Conservation (phyloP, 2,797 vertebrate genomes). For the Dendrocincla tyrannina region DNA sequence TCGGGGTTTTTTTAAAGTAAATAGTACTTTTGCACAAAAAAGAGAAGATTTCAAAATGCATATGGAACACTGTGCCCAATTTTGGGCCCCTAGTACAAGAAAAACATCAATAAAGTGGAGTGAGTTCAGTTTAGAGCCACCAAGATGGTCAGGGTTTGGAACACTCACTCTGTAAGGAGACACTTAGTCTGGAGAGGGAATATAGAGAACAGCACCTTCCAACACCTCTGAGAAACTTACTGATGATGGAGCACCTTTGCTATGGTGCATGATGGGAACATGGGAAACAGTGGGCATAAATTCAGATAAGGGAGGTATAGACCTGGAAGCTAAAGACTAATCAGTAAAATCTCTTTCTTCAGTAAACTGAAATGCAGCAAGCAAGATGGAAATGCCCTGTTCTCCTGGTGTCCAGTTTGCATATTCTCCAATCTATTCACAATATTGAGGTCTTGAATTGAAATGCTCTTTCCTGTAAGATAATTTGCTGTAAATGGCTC, state of each 20-base stretch:
- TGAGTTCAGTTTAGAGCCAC: not conserved
- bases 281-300: not conserved
- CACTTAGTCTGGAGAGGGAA: not conserved
- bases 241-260: not conserved
- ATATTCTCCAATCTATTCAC: not conserved
- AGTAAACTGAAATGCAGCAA: not conserved
- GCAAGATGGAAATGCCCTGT: not conserved
- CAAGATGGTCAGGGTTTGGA: not conserved
- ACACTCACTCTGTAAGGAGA: not conserved
- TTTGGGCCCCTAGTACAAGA: not conserved
- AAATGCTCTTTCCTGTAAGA: not conserved
- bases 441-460: not conserved
- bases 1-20: accelerated
- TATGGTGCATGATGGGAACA: not conserved
- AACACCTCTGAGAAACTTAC: not conserved
- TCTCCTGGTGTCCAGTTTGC: not conserved
- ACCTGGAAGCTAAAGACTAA: not conserved
- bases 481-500: not conserved
- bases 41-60: not conserved
- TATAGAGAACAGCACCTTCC: not conserved
- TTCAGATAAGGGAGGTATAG: not conserved
- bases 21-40: not conserved
- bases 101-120: not conserved
- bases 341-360: not conserved
- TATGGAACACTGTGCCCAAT: not conserved